Evolutionary conservation across 2,888 invertebrate genomes (phyloP), one percentile per base, ranked within the genome.

Genomic region (Lacanobia wlatinum): DNA sequence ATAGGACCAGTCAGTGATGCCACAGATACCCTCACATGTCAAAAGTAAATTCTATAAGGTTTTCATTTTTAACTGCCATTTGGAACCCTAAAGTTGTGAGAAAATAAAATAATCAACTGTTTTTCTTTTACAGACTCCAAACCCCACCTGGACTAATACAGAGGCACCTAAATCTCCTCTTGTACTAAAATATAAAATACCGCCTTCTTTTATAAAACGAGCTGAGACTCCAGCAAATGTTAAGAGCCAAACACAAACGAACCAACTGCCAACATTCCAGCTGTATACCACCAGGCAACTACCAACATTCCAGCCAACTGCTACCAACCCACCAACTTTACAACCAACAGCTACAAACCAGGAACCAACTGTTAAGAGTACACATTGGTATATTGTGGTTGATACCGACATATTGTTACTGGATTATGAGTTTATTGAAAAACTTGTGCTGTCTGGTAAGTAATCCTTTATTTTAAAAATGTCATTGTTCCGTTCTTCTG

Each of bases 401-500:
- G 92, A 92, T 50, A 78, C 85, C 0, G 84, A 89, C 2, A 83
- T 87, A 0, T 59, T 92, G 3, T 61, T 92, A 0, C 73, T 90
- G 0, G 81, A 90, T 3, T 85, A 83, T 12, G 80, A 87, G 0
- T 78, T 85, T 1, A 78, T 92, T 14, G 87, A 87, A 0, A 55
- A 80, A 2, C 75, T 87, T 21, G 81, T 91, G 0, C 56, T 82
- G 4, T 73, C 81, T 9, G 91, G 92, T 92, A 72, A 80, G 84
- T 78, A 12, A 28, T 21, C 7, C 2, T 18, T 59, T 46, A 14
- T 53, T 52, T 46, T 10, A 9, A 28, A 28, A 28, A 28, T 28
- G 28, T 1, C 1, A 28, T 28, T n/a, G 2, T 8, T 8, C 18
- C 7, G 8, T 48, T 48, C 10, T 8, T 48, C 48, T 18, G 48